Evolutionary conservation across 2,797 vertebrate species (phyloP).

Genomic region (Alauda arvensis): DNA sequence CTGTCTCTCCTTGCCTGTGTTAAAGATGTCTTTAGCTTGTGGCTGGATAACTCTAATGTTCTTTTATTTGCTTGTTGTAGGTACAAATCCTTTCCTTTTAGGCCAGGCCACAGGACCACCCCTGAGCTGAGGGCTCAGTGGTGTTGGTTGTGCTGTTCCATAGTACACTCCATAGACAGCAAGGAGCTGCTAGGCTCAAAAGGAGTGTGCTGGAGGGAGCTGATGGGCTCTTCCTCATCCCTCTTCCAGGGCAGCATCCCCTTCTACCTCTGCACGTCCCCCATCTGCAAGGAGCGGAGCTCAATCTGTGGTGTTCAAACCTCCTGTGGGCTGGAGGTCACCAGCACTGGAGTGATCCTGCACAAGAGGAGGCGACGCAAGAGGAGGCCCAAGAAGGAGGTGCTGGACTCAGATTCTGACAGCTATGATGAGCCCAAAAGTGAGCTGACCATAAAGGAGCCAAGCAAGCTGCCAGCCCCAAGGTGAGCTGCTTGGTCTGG

Average conservation of each 20-base stretch:
- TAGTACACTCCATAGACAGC: background rate
- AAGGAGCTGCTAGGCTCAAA: background rate
- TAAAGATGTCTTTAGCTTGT: background rate
- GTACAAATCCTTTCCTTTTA: background rate
- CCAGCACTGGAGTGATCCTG: background rate
- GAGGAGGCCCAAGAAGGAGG: conserved; percentile 74
- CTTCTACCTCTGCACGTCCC: conserved; percentile 81
- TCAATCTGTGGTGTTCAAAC: background rate
- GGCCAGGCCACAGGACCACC: background rate
- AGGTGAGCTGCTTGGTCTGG: conserved; percentile 63
- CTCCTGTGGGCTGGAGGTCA: background rate
- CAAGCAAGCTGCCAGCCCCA: background rate
- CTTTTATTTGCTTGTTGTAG: background rate
- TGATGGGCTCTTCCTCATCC: background rate
- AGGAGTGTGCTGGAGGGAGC: background rate
- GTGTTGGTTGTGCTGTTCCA: background rate
- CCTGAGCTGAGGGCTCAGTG: background rate
- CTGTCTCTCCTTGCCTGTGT: background rate
- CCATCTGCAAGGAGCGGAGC: conserved; percentile 71
- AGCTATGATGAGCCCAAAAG: conserved; percentile 55
- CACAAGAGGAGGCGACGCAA: conserved; percentile 75
- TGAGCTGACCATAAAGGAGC: conserved; percentile 52
- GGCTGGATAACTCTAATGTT: background rate
- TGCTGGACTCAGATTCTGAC: conserved; percentile 65
- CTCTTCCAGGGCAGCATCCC: conserved; percentile 70